phyloP scores from a whole-genome alignment of 1,140 invertebrate species.

The Drosophila athabasca region DNA sequence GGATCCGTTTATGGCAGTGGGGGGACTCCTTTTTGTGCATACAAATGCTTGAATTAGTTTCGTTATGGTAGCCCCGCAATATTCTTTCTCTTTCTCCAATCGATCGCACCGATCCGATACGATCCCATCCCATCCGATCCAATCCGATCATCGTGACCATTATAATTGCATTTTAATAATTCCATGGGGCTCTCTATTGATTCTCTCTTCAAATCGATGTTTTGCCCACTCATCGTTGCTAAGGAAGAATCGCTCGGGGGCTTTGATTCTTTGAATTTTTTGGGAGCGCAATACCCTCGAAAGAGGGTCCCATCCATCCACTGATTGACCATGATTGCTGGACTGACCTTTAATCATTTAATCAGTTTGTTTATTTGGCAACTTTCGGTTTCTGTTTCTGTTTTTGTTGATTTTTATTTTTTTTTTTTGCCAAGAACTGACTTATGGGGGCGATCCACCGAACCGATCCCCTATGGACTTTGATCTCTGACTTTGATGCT shows the following conservation, averaged over 20 bases:
- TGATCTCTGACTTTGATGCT: too few species aligned
- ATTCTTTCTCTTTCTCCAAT: too few species aligned
- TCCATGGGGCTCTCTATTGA: slow-evolving; percentile 4
- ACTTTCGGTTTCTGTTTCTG: slow-evolving; percentile 2
- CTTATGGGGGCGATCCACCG: too few species aligned
- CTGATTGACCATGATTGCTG: slow-evolving; percentile 43
- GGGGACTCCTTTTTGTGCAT: slow-evolving; percentile 29
- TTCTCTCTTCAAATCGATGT: background rate
- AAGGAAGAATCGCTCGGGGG: slow-evolving; percentile 5
- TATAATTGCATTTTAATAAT: slow-evolving; percentile 32
- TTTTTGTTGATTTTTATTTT: slow-evolving; percentile 5
- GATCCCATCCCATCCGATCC: background rate
- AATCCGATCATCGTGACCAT: slow-evolving; percentile 7
- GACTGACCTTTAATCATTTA: slow-evolving; percentile 46
- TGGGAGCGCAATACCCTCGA: too few species aligned
- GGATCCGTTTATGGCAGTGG: too few species aligned
- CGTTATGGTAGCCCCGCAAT: too few species aligned
- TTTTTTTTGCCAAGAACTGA: background rate
- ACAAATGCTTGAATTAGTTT: slow-evolving; percentile 38
- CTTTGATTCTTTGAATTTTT: too few species aligned
- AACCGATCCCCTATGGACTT: too few species aligned
- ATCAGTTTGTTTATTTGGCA: slow-evolving; percentile 16
- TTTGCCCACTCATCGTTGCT: slow-evolving; percentile 35
- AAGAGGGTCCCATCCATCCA: too few species aligned
- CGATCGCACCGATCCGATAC: background rate